A percentile compares a stretch with the other conserved stretches of the same genome.
Conservation (phyloP, 2,797 vertebrate species). For the Eospalax fontanierii region DNA sequence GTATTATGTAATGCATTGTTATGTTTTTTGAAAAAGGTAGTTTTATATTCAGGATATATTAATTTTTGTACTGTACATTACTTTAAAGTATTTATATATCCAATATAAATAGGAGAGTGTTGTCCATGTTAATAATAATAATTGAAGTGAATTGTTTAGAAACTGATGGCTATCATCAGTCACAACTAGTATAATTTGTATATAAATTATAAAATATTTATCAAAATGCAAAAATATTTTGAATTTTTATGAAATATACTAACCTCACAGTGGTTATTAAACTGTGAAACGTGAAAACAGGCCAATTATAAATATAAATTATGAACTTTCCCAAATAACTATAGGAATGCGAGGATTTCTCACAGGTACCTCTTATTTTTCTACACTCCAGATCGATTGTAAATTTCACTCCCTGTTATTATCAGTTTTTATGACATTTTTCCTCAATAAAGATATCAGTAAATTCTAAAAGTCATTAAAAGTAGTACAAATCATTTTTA, state of each 20-base stretch:
- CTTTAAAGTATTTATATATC: not conserved
- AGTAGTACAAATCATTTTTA: not conserved
- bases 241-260: slow-evolving; percentile 1
- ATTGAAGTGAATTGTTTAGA: not conserved
- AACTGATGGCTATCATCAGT: not conserved
- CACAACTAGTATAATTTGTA: slow-evolving; percentile 10
- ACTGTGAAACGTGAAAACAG: not conserved
- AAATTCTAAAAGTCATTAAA: not conserved
- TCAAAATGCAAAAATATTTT: not conserved
- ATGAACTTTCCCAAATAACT: not conserved
- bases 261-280: not conserved
- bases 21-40: not conserved
- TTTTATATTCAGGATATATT: not conserved
- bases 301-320: not conserved
- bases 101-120: not conserved
- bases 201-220: not conserved
- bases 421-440: not conserved
- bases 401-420: not conserved
- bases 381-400: not conserved
- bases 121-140: slow-evolving; percentile 19
- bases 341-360: not conserved
- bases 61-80: not conserved
- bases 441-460: not conserved
- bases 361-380: not conserved
- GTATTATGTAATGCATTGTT: not conserved